Evolutionary conservation across 1,140 invertebrate genomes (phyloP).

Genomic region (Drosophila santomea): DNA sequence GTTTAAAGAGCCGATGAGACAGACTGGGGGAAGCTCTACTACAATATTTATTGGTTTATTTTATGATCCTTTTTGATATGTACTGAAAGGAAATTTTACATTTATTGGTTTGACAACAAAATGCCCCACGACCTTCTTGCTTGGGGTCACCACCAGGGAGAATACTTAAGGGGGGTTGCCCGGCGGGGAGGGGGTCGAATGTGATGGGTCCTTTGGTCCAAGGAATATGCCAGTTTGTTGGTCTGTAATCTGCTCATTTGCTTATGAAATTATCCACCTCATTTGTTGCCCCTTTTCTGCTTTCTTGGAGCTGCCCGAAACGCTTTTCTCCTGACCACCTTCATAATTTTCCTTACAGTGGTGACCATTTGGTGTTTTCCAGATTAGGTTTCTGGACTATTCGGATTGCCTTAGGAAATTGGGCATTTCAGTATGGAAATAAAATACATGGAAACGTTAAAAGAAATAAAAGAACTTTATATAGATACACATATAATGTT

Average conservation of each 20-base stretch:
- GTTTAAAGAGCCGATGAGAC: not conserved
- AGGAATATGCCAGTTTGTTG: conserved; percentile 70
- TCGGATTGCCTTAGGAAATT: no score
- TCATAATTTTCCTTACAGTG: conserved; percentile 10
- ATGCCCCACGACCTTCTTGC: conserved; percentile 50
- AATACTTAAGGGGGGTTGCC: conserved; percentile 11
- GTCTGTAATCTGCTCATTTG: conserved; percentile 82
- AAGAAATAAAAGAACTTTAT: no score
- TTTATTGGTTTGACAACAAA: conserved; percentile 81
- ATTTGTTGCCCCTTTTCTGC: conserved; percentile 80
- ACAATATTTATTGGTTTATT: conserved; percentile 80
- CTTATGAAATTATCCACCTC: conserved; percentile 82
- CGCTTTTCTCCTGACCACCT: conserved; percentile 6
- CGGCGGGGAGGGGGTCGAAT: conserved; percentile 9
- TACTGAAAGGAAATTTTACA: conserved; percentile 81
- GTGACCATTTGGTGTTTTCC: conserved; percentile 3
- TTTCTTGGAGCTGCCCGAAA: conserved; percentile 54
- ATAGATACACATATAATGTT: no score
- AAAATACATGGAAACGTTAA: no score
- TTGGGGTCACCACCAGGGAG: conserved; percentile 38
- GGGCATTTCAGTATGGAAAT: no score
- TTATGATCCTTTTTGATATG: conserved; percentile 80
- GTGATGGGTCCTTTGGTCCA: conserved; percentile 64
- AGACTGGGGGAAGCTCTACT: conserved; percentile 18
- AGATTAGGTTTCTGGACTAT: no score